phyloP scores from a whole-genome alignment of 2,113 vertebrate species.

The Bubo bubo region DNA sequence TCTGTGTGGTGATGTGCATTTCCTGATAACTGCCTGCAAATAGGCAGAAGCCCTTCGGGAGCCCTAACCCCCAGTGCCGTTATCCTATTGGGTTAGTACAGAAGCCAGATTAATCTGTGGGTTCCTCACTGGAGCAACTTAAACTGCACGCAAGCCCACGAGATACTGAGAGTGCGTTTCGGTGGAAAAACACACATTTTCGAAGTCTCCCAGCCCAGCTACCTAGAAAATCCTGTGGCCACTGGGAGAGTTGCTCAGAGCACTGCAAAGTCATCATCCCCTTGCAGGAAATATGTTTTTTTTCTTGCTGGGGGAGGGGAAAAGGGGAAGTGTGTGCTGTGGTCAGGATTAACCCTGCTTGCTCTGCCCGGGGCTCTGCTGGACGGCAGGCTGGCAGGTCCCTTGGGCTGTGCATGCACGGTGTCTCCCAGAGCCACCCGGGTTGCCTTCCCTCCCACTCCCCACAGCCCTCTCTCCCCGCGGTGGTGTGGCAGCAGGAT shows the following conservation, averaged over 20 bases:
- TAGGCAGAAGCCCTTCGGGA: background rate
- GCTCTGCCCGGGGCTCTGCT: background rate
- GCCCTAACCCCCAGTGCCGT: background rate
- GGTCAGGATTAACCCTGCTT: constrained; percentile 14
- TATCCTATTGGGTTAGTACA: background rate
- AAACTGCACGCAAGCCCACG: background rate
- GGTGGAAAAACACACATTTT: background rate
- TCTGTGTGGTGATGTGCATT: background rate
- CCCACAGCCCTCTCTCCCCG: no score
- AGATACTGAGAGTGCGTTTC: background rate
- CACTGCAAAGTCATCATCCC: background rate
- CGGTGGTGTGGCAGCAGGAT: rapidly evolving
- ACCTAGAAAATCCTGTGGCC: constrained; percentile 1
- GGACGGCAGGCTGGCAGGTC: background rate
- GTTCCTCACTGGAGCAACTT: background rate
- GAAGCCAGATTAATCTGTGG: background rate
- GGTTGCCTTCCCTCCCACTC: background rate
- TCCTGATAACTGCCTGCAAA: background rate
- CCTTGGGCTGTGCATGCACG: background rate
- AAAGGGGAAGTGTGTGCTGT: background rate
- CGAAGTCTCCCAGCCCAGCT: background rate
- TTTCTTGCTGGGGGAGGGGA: background rate
- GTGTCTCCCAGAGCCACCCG: background rate
- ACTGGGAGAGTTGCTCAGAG: background rate
- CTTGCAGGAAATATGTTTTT: background rate